A percentile compares a stretch with the other conserved stretches of the same genome.
These are phyloP conservation scores for Eupithecia subumbrata DNA, from an alignment of 2,888 invertebrate species.

Conservation along the genomic window DNA sequence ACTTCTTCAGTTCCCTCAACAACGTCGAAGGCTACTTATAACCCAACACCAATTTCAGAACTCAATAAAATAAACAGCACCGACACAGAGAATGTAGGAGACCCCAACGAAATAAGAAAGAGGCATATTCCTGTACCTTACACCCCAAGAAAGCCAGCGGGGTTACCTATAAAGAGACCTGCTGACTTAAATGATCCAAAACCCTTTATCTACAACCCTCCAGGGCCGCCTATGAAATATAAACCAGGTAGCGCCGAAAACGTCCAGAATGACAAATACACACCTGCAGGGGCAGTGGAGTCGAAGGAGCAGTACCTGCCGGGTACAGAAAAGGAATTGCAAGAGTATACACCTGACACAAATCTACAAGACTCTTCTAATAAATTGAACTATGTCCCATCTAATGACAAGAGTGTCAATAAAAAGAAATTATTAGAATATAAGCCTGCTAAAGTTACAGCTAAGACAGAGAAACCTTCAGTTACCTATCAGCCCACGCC, in stretches of 20 bases:
- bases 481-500: conserved; percentile 79
- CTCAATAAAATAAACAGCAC: conserved; percentile 75
- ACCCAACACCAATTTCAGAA: conserved; percentile 87
- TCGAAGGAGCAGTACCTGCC: conserved; percentile 74
- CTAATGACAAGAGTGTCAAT: conserved; percentile 68
- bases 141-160: conserved; percentile 77
- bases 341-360: conserved; percentile 70
- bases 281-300: conserved; percentile 69
- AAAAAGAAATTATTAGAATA: conserved; percentile 78
- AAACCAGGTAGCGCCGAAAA: conserved; percentile 71
- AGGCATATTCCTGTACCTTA: conserved; percentile 82
- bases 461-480: conserved; percentile 58
- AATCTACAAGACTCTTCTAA: conserved; percentile 51
- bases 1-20: conserved; percentile 57
- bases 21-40: conserved; percentile 81
- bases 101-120: conserved; percentile 66
- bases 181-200: conserved; percentile 69
- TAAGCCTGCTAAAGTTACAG: conserved; percentile 69
- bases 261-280: conserved; percentile 68
- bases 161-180: conserved; percentile 66
- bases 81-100: conserved; percentile 64
- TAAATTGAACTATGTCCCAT: conserved; percentile 75
- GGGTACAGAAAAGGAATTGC: conserved; percentile 68
- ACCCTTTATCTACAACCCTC: conserved; percentile 75
- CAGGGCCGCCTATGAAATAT: conserved; percentile 61